A percentile compares a stretch with the other conserved stretches of the same genome.
Evolutionary conservation across 2,888 invertebrate species (phyloP).

Genomic region (Cancer borealis): DNA sequence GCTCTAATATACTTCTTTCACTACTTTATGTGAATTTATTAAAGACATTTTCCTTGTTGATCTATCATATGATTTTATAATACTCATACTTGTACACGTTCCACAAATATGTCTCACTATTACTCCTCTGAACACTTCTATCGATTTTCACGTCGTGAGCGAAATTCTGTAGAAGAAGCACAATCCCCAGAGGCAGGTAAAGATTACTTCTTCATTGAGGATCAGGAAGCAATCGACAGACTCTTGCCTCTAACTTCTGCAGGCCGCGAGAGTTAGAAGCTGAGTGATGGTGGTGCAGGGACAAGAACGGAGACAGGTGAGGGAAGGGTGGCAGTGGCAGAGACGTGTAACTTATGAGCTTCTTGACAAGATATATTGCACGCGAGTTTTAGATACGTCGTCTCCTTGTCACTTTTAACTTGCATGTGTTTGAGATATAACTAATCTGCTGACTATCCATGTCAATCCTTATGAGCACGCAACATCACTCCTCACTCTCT

Average conservation of each 20-base stretch:
- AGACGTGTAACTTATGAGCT: background rate
- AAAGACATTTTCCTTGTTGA: no score
- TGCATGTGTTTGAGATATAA: background rate
- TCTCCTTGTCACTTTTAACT: background rate
- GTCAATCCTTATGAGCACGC: conserved; percentile 11
- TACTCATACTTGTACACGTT: background rate
- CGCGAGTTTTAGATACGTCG: background rate
- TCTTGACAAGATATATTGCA: background rate
- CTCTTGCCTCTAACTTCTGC: background rate
- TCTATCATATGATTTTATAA: no score
- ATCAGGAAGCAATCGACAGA: background rate
- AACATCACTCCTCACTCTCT: background rate
- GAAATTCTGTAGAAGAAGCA: background rate
- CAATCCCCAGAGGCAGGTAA: background rate
- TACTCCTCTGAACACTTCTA: no score
- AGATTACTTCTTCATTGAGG: background rate
- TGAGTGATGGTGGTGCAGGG: background rate
- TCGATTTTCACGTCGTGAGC: background rate
- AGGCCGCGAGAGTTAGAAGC: background rate
- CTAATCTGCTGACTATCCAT: background rate
- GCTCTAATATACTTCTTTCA: no score
- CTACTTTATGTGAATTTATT: no score
- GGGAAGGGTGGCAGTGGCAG: background rate
- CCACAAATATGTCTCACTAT: background rate
- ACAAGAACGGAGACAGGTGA: background rate